Percentiles rank a stretch among this genome's conserved stretches.
phyloP scores from a whole-genome alignment of 92 coral and sea anemone species.

The Zoanthus sansibaricus region DNA sequence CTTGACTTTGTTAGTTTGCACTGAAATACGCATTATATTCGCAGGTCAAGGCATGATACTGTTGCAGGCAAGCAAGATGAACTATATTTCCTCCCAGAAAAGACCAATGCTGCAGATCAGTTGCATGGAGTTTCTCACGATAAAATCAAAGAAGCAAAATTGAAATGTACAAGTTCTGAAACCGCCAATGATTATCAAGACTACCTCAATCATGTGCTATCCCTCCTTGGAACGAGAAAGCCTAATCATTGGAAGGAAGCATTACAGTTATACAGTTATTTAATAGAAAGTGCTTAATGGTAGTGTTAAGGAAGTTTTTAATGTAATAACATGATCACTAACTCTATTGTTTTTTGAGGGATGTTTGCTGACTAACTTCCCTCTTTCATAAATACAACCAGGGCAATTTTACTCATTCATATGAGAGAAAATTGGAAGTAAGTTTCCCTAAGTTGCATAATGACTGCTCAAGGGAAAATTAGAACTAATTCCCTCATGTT shows the following conservation, averaged over 20 bases:
- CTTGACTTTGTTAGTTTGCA: conserved; percentile 54
- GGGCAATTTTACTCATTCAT: conserved; percentile 6
- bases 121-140: conserved; percentile 36
- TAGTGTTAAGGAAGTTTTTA: conserved; percentile 13
- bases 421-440: conserved; percentile 1
- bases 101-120: conserved; percentile 53
- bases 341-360: conserved; percentile 2
- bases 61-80: conserved; percentile 49
- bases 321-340: not conserved
- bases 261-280: conserved; percentile 21
- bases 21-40: conserved; percentile 60
- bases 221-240: conserved; percentile 42
- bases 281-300: conserved; percentile 36
- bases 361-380: conserved; percentile 6
- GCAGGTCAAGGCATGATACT: conserved; percentile 51
- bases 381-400: not conserved
- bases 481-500: not conserved
- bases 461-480: not conserved
- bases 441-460: not conserved
- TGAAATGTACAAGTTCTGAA: conserved; percentile 40
- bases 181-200: conserved; percentile 45
- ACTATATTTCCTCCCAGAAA: conserved; percentile 64
- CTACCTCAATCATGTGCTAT: conserved; percentile 45
- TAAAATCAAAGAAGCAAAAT: conserved; percentile 20
- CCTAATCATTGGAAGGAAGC: conserved; percentile 53